Base-by-base conservation (phyloP, 2,797 vertebrate species). In the Microctenopoma lineatum region DNA sequence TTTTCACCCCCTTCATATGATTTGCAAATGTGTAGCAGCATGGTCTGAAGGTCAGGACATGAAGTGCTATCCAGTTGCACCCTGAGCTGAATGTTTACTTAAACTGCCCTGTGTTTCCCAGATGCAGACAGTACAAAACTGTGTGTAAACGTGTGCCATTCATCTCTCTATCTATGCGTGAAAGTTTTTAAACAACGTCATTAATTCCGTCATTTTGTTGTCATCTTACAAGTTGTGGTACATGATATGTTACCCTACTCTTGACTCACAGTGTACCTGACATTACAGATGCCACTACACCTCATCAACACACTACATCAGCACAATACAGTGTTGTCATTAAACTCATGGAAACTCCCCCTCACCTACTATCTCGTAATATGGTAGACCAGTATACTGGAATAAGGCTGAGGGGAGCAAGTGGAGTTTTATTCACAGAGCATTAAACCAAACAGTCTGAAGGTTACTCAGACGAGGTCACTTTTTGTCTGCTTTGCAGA, bases 401-500 rank as follows among this genome's bases (percentile, higher is more conserved):
- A 69, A 67, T 36, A 61, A 47, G 45, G 18, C 56, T 38, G 56
- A 21, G 38, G 10, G 7, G 12, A 27, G 8, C 47, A 25, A 38
- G 45, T 69, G 59, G 39, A 73, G 47, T 62, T 44, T 60, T 62
- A 78, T 70, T 52, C 44, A 63, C 21, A 32, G 61, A 77, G 65
- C 67, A 32, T 52, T 1, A 14, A 26, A 34, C 42, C 60, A 61
- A 44, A 70, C 48, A 47, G 34, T 46, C 72, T 62, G 51, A 65
- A 78, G 73, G 66, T 83, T 84, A 79, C 74, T 84, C 77, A 79
- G 80, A 65, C 77, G 76, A 85, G 42, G 75, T 68, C 46, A 51
- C n/a, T 60, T 67, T 66, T 56, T 66, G 66, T 79, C 90, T 87
- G 83, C 81, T 90, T 56, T 91, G 87, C 89, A 91, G 80, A 87